Evolutionary conservation across 2,797 vertebrate species (phyloP), one percentile per base, ranked within the genome.

Genomic region (Salmo trutta): DNA sequence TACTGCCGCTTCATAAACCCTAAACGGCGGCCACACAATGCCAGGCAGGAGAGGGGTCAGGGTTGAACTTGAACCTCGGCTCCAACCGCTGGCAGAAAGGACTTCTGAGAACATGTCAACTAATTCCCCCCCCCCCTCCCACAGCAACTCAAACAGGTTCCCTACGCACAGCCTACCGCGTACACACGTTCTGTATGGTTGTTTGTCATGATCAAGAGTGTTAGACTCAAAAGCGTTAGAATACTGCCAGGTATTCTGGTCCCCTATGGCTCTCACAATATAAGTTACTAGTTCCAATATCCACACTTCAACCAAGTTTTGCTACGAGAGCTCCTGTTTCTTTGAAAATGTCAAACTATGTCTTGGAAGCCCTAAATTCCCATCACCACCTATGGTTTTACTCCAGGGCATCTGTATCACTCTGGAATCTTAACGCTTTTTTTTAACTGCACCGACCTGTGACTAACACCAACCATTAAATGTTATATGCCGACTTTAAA

Each of bases 1-100:
- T 93, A 94, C 85, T 94, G 87, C 91, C 81, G 91, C 93, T 92
- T 93, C 92, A 92, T 93, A 91, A 92, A 93, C 83, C 86, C 89
- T 92, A 79, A 94, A 93, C 91, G 88, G 89, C 82, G 69, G 76
- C 29, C 83, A 69, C 88, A 93, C 92, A 94, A 93, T 87, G 81
- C 85, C 71, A 77, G 83, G 85, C 84, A 83, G 82, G 87, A 90
- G 77, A 86, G 84, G 71, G 91, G 86, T 93, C 90, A 90, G 62
- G 83, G 85, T 88, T 93, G 88, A 93, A 93, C 91, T 93, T 92
- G 92, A 92, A 93, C 92, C 88, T 86, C 80, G 15, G 80, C 88
- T 89, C 77, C 78, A 82, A 83, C 85, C 80, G 70, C 82, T 62
- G 75, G 77, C 82, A 82, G 86, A 86, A 82, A 81, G 83, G 76